phyloP scores from a whole-genome alignment of 2,797 vertebrate genomes.

The Peromyscus aztecus region DNA sequence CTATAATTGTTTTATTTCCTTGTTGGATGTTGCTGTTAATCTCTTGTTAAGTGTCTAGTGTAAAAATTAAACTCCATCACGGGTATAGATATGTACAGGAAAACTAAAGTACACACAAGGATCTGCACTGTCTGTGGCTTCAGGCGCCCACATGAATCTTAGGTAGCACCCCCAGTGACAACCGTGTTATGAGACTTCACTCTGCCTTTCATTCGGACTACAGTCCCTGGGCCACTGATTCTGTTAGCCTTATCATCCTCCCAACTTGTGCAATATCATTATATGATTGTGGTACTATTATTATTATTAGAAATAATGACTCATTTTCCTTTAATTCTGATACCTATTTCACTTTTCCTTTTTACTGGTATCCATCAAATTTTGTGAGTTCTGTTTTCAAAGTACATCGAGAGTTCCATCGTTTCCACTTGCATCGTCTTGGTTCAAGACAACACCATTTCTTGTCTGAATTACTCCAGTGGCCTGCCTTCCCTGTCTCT shows the following conservation, averaged over 20 bases:
- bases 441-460: neutral
- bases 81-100: neutral
- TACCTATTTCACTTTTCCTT: neutral
- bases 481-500: neutral
- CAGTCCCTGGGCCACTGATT: neutral
- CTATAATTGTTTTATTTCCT: neutral
- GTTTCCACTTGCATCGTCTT: neutral
- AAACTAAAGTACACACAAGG: neutral
- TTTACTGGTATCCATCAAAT: neutral
- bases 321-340: slow-evolving; percentile 4
- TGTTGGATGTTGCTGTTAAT: neutral
- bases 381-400: neutral
- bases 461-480: neutral
- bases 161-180: too few relatives aligned
- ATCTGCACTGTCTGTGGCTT: neutral
- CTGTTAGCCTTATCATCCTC: neutral
- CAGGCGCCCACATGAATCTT: neutral
- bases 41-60: neutral
- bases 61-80: neutral
- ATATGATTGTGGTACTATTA: neutral
- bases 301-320: neutral
- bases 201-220: neutral
- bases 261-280: neutral
- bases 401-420: neutral
- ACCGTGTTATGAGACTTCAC: neutral